Conservation (phyloP, 2,888 invertebrate species). For the Euplagia quadripunctaria region DNA sequence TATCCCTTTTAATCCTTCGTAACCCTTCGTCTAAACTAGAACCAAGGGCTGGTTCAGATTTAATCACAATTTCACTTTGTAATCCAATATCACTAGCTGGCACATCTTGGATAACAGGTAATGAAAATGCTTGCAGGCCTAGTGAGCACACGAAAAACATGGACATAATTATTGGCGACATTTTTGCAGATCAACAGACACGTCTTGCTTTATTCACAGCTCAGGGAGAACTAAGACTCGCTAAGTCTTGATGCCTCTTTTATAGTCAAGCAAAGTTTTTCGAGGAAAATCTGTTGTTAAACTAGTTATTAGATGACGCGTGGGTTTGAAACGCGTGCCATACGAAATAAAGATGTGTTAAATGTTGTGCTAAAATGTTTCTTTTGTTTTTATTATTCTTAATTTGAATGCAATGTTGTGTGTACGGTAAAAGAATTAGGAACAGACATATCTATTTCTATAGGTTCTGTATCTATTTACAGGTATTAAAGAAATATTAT, state of each 20-base stretch:
- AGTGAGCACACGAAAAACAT: conserved; percentile 20
- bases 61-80: conserved; percentile 4
- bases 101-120: conserved; percentile 7
- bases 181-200: not conserved
- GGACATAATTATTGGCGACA: conserved; percentile 13
- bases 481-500: no score
- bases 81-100: not conserved
- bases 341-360: not conserved
- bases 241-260: not conserved
- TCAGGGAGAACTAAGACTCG: conserved; percentile 3
- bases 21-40: conserved; percentile 2
- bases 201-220: not conserved
- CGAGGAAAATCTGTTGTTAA: conserved; percentile 1
- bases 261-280: not conserved
- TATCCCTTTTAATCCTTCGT: conserved; percentile 6
- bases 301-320: conserved; percentile 8
- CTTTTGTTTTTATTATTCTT: not conserved
- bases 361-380: no score
- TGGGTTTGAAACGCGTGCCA: conserved; percentile 6
- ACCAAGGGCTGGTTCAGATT: not conserved
- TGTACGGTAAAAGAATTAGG: no score
- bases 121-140: conserved; percentile 7
- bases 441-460: no score
- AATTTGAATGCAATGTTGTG: no score
- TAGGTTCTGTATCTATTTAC: no score